Base-by-base conservation (phyloP, 2,797 vertebrate species). In the Microctenopoma steveboyesi region DNA sequence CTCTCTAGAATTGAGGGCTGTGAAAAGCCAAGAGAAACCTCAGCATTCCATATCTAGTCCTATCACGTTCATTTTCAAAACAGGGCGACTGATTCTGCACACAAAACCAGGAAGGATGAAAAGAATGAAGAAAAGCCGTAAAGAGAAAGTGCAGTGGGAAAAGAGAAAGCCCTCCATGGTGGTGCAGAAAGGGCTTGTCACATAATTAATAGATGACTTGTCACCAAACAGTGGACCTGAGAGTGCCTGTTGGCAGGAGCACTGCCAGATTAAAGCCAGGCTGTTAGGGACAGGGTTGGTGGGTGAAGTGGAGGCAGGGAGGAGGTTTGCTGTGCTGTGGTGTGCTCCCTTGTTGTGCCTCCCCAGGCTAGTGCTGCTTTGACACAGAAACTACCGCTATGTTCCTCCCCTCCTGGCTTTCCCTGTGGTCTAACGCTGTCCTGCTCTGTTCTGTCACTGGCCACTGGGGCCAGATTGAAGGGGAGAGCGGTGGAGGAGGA, bases 181-280 rank as follows among this genome's bases (percentile, higher is more conserved):
- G 84, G 79, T 86, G 79, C 74, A 90, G 84, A 84, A 75, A 86
- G 86, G 81, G 83, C 80, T 88, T 84, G 86, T 87, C 84, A 77
- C 89, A 89, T 91, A 91, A 93, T 92, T 87, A 94, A 92, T 90
- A 86, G 87, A 91, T 86, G 89, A 92, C 88, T 81, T 87, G 90
- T 85, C 85, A 90, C 81, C 90, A 90, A 91, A 90, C 88, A 88
- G 88, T 76, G 67, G 85, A 89, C 82, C 83, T 85, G 85, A 79
- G 88, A 91, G 89, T 62, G 85, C 74, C 70, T 80, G 79, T 85
- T 91, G 89, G 90, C 90, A 89, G 85, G 58, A 77, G 77, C 28
- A 42, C 74, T 72, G 88, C 79, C 86, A 88, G 84, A 91, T 88
- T 92, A 91, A 89, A 91, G 83, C 86, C 90, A 86, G 87, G 70